Evolutionary conservation across 2,113 vertebrate genomes (phyloP).

Genomic region (Pachyramphus minor): DNA sequence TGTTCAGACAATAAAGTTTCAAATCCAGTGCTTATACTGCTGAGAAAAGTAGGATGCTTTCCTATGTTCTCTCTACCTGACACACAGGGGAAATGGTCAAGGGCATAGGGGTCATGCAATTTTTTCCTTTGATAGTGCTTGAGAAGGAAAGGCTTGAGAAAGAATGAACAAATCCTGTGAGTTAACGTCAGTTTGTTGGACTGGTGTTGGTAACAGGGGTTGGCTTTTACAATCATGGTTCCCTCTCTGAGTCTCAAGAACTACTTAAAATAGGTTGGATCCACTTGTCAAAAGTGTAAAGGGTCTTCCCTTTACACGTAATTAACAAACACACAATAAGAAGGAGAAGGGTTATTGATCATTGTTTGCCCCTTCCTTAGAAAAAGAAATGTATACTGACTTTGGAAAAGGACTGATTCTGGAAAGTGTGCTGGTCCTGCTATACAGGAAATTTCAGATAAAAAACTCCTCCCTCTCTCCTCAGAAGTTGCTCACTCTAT

Average conservation of each 20-base stretch:
- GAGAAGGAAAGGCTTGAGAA: neutral
- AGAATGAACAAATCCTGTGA: neutral
- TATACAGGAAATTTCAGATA: neutral
- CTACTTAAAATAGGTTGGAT: neutral
- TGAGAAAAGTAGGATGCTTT: neutral
- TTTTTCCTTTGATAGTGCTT: neutral
- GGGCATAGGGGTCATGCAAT: fast-evolving
- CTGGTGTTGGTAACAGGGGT: neutral
- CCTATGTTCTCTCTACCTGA: neutral
- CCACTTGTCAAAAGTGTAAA: neutral
- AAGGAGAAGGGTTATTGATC: neutral
- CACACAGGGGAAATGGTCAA: fast-evolving
- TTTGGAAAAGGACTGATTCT: neutral
- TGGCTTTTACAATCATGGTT: neutral
- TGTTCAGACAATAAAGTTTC: neutral
- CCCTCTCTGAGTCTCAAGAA: neutral
- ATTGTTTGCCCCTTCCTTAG: neutral
- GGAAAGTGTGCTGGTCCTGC: neutral
- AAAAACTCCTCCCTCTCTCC: neutral
- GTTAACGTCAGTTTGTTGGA: neutral
- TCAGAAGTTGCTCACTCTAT: neutral
- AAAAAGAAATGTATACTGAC: neutral
- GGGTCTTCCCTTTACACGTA: neutral
- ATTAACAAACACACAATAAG: neutral
- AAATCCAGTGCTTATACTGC: neutral